phyloP scores from a whole-genome alignment of 2,113 vertebrate species.

The Cromileptes altivelis region DNA sequence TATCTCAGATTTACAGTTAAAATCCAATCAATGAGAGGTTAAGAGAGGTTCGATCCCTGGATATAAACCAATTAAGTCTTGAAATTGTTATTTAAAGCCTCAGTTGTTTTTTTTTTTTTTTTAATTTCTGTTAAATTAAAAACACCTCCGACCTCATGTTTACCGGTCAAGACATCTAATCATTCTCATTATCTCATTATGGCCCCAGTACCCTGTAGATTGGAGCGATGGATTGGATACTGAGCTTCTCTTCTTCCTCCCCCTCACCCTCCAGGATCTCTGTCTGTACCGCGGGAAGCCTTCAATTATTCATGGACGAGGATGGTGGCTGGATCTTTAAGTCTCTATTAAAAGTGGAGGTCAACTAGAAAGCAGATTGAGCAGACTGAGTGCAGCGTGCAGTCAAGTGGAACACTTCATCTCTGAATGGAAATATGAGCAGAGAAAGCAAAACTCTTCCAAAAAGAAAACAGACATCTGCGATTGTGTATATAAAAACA shows the following conservation, averaged over 20 bases:
- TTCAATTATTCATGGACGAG: conserved; percentile 75
- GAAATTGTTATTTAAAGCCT: conserved; percentile 13
- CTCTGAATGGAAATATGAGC: conserved; percentile 16
- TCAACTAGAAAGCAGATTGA: conserved; percentile 49
- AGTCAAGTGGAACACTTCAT: conserved; percentile 36
- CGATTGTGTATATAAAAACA: conserved; percentile 2
- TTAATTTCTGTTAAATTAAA: conserved; percentile 4
- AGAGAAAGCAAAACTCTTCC: neutral
- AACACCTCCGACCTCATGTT: conserved; percentile 17
- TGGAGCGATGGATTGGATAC: conserved; percentile 42
- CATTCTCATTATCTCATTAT: conserved; percentile 47
- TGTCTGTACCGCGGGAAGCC: conserved; percentile 53
- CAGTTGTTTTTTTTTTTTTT: neutral
- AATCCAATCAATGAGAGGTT: conserved; percentile 45
- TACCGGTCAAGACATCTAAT: conserved; percentile 38
- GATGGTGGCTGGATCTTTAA: conserved; percentile 62
- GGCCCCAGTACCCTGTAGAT: conserved; percentile 9
- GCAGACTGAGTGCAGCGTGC: conserved; percentile 28
- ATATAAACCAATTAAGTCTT: neutral
- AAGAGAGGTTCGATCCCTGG: conserved; percentile 27
- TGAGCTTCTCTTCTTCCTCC: conserved; percentile 35
- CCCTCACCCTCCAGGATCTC: conserved; percentile 55
- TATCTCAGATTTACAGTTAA: conserved; percentile 39
- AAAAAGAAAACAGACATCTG: neutral
- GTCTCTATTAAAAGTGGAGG: conserved; percentile 68